phyloP scores from a whole-genome alignment of 2,888 invertebrate species.

The Synergus japonicus region DNA sequence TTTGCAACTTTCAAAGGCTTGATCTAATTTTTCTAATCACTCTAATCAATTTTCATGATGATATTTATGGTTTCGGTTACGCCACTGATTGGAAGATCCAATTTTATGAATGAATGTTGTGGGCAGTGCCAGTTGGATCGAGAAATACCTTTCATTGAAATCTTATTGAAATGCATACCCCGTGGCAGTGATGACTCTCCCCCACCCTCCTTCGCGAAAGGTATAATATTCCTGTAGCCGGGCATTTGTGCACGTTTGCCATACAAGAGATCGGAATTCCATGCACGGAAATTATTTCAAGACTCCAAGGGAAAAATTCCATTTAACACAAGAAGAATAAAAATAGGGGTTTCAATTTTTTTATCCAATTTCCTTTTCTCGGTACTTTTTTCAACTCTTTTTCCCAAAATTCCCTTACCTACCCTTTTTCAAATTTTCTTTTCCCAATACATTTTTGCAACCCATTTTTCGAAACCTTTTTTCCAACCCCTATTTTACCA shows the following conservation, averaged over 20 bases:
- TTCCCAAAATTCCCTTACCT: too few relatives aligned
- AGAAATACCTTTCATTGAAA: constrained; percentile 69
- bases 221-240: constrained; percentile 52
- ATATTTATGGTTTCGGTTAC: neutral
- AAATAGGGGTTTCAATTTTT: neutral
- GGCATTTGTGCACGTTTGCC: constrained; percentile 65
- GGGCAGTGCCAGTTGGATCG: constrained; percentile 61
- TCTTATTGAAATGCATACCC: constrained; percentile 68
- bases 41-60: neutral
- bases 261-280: constrained; percentile 13
- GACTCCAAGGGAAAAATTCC: constrained; percentile 9
- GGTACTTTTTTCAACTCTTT: too few relatives aligned
- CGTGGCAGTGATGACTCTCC: constrained; percentile 62
- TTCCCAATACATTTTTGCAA: too few relatives aligned
- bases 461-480: too few relatives aligned
- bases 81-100: constrained; percentile 46
- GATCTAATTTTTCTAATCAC: neutral
- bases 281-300: constrained; percentile 28
- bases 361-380: neutral
- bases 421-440: too few relatives aligned
- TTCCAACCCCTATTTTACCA: too few relatives aligned
- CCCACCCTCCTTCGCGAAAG: constrained; percentile 53
- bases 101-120: constrained; percentile 68
- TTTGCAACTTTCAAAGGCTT: neutral
- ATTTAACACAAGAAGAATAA: neutral